phyloP scores from a whole-genome alignment of 37 sponge, comb jelly and placozoan species.

The Ephydatia muelleri region DNA sequence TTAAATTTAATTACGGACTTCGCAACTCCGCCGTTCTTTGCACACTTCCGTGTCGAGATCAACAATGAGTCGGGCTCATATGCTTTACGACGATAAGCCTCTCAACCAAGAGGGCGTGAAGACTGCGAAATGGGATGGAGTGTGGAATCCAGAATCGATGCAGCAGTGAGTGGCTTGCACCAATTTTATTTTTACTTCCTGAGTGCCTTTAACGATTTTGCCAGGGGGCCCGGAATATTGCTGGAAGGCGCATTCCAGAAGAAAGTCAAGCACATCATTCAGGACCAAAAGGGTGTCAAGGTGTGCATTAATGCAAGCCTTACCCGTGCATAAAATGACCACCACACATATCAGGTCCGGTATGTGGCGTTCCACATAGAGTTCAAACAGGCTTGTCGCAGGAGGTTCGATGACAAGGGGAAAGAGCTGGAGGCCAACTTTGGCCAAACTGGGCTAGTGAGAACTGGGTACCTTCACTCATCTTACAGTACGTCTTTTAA shows the following conservation, averaged over 20 bases:
- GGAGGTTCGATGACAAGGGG: conserved; percentile 61
- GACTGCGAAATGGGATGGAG: conserved; percentile 51
- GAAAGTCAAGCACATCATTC: conserved; percentile 44
- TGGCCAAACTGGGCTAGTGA: conserved; percentile 58
- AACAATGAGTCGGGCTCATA: conserved; percentile 83
- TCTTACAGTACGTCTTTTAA: conserved; percentile 67
- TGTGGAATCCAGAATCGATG: conserved; percentile 36
- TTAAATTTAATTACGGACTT: too few relatives aligned
- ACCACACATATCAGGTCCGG: conserved; percentile 24
- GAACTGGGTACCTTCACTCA: conserved; percentile 77
- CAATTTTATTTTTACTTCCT: neutral
- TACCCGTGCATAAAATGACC: neutral
- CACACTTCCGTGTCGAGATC: too few relatives aligned
- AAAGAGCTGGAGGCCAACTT: conserved; percentile 81
- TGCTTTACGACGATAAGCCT: conserved; percentile 76
- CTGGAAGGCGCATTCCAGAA: conserved; percentile 74
- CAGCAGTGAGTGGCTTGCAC: conserved; percentile 21
- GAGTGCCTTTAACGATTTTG: neutral
- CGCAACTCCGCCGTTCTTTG: too few relatives aligned
- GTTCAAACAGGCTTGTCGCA: conserved; percentile 51
- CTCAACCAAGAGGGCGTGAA: conserved; percentile 58
- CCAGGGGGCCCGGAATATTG: conserved; percentile 68
- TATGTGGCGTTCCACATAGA: conserved; percentile 68
- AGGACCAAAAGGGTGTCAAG: conserved; percentile 52
- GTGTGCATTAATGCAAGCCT: conserved; percentile 7